Evolutionary conservation across 1,140 invertebrate species (phyloP).

Genomic region (Bradysia coprophila): DNA sequence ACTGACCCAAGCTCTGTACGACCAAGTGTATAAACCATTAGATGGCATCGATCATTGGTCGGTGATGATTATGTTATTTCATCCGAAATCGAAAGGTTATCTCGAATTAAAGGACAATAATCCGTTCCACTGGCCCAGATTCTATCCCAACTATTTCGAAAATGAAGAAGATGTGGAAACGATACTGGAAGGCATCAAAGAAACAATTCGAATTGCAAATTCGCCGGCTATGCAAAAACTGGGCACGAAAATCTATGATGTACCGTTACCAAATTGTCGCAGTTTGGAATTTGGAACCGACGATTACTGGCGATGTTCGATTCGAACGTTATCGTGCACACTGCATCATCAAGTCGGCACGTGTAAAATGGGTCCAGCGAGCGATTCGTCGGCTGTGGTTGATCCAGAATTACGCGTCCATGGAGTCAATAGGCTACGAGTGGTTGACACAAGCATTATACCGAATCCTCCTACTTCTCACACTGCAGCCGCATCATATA

Average conservation of each 20-base stretch:
- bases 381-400: slow-evolving; percentile 50
- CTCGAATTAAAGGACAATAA: slow-evolving; percentile 44
- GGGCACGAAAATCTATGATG: slow-evolving; percentile 30
- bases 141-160: slow-evolving; percentile 56
- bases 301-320: slow-evolving; percentile 55
- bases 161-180: slow-evolving; percentile 43
- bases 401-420: slow-evolving; percentile 47
- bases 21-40: slow-evolving; percentile 32
- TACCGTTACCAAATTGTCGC: slow-evolving; percentile 36
- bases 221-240: slow-evolving; percentile 40
- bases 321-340: slow-evolving; percentile 35
- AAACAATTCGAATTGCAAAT: slow-evolving; percentile 33
- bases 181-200: slow-evolving; percentile 44
- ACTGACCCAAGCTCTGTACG: slow-evolving; percentile 34
- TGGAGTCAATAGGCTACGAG: slow-evolving; percentile 45
- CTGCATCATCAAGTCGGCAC: slow-evolving; percentile 54
- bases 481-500: slow-evolving; percentile 50
- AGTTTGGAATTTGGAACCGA: slow-evolving; percentile 32
- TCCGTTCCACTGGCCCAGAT: slow-evolving; percentile 49
- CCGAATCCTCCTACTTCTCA: slow-evolving; percentile 51
- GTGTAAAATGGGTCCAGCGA: slow-evolving; percentile 53
- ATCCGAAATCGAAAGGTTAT: slow-evolving; percentile 52
- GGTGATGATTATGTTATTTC: slow-evolving; percentile 47
- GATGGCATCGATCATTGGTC: slow-evolving; percentile 40
- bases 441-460: slow-evolving; percentile 60